Evolutionary conservation across 2,113 vertebrate genomes (phyloP), one percentile per base, ranked within the genome.

Genomic region (Formicarius rufipectus): DNA sequence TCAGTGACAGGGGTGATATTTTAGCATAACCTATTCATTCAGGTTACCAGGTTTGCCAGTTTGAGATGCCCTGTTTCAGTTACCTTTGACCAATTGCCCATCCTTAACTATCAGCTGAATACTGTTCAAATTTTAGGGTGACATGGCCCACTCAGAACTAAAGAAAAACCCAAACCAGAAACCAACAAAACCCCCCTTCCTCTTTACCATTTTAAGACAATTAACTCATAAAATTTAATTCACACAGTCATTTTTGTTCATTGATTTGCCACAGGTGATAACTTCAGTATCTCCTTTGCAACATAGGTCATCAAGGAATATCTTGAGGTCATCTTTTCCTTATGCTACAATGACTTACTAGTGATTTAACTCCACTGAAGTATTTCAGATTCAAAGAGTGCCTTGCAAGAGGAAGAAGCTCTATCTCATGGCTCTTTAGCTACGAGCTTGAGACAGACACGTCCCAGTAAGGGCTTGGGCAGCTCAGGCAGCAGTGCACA

Each of bases 141-240:
- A 73, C 6, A 17, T 12, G 37, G 15, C 6, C 28, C 12, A 22
- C 27, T 69, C 89, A 58, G 14, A 58, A 53, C 5, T 67, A 12
- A 60, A 73, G 14, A 6, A 37, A 53, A 83, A 44, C 1, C 24
- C 35, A 59, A 7, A 4, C 6, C 3, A 50, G 23, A 42, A 21
- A 2, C 2, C 10, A n/a, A 15, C 10, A 47, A 3, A 0, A 2
- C 4, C 1, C 8, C 1, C 8, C 20, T 44, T 50, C 17, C 45
- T 75, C 25, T 19, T 42, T 59, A n/a, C 24, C 7, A 23, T 72
- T 71, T 78, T 22, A 74, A 89, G 63, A 0, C 9, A 74, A 25
- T 31, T n/a, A 30, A 45, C 5, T 44, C 21, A 14, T 60, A 33
- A 77, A 66, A 23, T 31, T 64, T 28, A 11, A 72, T 78, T 83